phyloP scores from a whole-genome alignment of 2,113 vertebrate species.

The Daubentonia madagascariensis region DNA sequence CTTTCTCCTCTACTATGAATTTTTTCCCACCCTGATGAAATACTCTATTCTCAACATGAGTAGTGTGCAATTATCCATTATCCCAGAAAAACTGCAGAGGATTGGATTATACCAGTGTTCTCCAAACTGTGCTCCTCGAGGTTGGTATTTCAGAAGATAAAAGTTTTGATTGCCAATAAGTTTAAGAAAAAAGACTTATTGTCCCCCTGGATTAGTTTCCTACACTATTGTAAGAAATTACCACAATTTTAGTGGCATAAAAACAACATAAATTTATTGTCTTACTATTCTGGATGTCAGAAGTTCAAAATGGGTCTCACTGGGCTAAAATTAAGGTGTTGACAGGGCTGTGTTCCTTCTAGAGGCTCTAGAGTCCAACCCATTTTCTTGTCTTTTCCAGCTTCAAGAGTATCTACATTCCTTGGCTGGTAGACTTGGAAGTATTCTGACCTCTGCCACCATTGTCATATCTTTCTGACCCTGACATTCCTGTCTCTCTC shows the following conservation, averaged over 20 bases:
- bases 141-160: not conserved
- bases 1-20: not conserved
- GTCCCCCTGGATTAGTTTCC: not conserved
- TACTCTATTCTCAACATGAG: not conserved
- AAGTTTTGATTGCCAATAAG: not conserved
- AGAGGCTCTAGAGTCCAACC: not conserved
- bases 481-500: not conserved
- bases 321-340: not conserved
- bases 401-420: not conserved
- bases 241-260: not conserved
- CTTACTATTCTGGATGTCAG: not conserved
- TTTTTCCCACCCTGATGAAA: not conserved
- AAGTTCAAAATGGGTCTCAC: not conserved
- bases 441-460: not conserved
- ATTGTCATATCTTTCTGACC: not conserved
- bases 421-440: not conserved
- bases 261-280: not conserved
- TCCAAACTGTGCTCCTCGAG: not conserved
- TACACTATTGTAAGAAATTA: not conserved
- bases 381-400: not conserved
- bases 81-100: not conserved
- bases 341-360: not conserved
- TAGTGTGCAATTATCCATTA: not conserved
- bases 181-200: not conserved
- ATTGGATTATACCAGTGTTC: not conserved